Base-by-base conservation (phyloP, 2,113 vertebrate species). In the Toxotes jaculatrix region DNA sequence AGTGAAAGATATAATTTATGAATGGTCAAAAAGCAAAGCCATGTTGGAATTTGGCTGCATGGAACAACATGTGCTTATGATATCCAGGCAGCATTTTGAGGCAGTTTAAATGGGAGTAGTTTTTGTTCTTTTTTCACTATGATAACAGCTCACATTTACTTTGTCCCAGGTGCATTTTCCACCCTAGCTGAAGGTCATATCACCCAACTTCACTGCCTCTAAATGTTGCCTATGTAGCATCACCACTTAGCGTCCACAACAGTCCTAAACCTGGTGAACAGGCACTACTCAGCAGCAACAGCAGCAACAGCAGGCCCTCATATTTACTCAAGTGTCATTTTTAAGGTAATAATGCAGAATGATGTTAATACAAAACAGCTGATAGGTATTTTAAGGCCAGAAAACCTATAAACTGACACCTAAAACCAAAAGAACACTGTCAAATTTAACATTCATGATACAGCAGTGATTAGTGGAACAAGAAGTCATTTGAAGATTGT, bases 21-120 rank as follows among this genome's bases (percentile, higher is more conserved):
- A 77, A 80, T 79, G 67, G 16, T 59, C 38, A 70, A 74, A 79
- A 81, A 72, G 51, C 80, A 67, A 82, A 86, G 80, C 74, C 57
- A 66, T 73, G 57, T 84, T 65, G 27, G 53, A 70, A 69, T 80
- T 53, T 60, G 45, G 57, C 10, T 72, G 67, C 42, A 80, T 77
- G 17, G 12, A 78, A 61, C 55, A 74, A 71, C 16, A 38, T 65
- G 21, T 34, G 74, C 36, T 69, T 47, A 59, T 55, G 0, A 87
- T 27, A 40, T 2, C 38, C 19, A 63, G 66, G 62, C 66, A 80
- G 80, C 77, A 82, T 85, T 85, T 70, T 82, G 70, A 63, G 77
- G 79, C 51, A 69, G 32, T 6, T 79, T 63, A 32, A 65, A 72
- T 68, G 53, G 17, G 61, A 27, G 19, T 45, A 12, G 3, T 4